A percentile compares a stretch with the other conserved stretches of the same genome.
Evolutionary conservation across 2,797 vertebrate genomes (phyloP).

Genomic region (Paramormyrops hopkinsi): DNA sequence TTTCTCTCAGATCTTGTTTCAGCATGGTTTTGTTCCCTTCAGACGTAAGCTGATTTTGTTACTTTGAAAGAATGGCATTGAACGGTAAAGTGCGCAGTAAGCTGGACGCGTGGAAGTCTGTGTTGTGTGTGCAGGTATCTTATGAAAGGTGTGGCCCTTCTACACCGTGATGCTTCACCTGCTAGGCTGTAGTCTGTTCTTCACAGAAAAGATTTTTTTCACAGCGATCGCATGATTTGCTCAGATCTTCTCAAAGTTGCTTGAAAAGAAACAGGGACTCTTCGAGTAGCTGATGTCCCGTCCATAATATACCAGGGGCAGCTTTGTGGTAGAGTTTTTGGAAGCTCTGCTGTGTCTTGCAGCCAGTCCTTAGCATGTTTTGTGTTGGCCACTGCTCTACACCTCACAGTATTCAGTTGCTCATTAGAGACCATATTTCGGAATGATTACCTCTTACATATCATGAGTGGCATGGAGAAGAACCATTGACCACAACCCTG

Average conservation of each 20-base stretch:
- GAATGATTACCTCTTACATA: not conserved
- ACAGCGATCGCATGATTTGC: not conserved
- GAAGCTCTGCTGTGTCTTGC: not conserved
- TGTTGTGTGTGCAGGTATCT: not conserved
- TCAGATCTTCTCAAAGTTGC: not conserved
- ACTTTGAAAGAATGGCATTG: not conserved
- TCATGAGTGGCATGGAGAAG: not conserved
- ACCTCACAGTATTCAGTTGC: not conserved
- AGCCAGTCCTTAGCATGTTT: not conserved
- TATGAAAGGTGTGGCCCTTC: not conserved
- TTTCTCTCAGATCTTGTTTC: conserved; percentile 32
- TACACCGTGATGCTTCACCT: not conserved
- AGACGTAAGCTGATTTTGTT: not conserved
- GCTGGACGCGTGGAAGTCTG: not conserved
- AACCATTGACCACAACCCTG: not conserved
- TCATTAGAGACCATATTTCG: not conserved
- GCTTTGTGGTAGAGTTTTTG: not conserved
- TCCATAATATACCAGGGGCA: not conserved
- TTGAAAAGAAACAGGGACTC: not conserved
- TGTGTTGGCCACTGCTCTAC: not conserved
- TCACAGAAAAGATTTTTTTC: not conserved
- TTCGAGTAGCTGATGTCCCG: not conserved
- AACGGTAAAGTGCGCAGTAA: not conserved
- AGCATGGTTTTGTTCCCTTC: conserved; percentile 16
- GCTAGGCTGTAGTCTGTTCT: not conserved